Conservation (phyloP, 2,797 vertebrate species). For the Remorina albescens region DNA sequence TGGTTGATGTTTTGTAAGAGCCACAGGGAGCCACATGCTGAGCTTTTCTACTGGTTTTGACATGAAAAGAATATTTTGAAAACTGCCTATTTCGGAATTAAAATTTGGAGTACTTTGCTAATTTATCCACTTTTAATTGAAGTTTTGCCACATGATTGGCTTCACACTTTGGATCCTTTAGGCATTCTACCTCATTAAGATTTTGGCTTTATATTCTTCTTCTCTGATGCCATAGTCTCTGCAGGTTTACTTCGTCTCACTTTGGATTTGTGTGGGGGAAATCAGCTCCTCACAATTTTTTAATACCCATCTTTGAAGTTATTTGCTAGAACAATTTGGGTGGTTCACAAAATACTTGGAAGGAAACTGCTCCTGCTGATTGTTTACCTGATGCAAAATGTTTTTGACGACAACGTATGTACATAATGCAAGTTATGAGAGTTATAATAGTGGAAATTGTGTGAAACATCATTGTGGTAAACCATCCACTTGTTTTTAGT, state of each 20-base stretch:
- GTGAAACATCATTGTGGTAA: not conserved
- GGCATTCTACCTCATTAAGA: slow-evolving; percentile 11
- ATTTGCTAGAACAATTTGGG: slow-evolving; percentile 18
- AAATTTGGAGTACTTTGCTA: slow-evolving; percentile 10
- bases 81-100: not conserved
- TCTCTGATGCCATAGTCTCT: slow-evolving; percentile 15
- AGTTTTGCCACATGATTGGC: not conserved
- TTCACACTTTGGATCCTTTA: slow-evolving; percentile 20
- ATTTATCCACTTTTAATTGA: slow-evolving; percentile 3
- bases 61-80: not conserved
- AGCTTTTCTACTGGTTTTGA: slow-evolving; percentile 2
- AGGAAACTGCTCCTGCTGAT: not conserved
- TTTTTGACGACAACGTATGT: too few species aligned
- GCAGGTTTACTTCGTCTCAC: slow-evolving; percentile 12
- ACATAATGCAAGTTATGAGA: not conserved
- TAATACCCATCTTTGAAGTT: not conserved
- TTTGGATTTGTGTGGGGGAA: slow-evolving; percentile 6
- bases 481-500: not conserved
- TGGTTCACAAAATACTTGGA: not conserved
- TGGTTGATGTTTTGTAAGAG: not conserved
- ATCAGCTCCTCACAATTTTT: not conserved
- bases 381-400: not conserved
- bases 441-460: not conserved
- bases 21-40: too few species aligned
- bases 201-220: slow-evolving; percentile 5